Evolutionary conservation across 2,797 vertebrate genomes (phyloP), one percentile per base, ranked within the genome.

Genomic region (Enteromius thamalakanensis): DNA sequence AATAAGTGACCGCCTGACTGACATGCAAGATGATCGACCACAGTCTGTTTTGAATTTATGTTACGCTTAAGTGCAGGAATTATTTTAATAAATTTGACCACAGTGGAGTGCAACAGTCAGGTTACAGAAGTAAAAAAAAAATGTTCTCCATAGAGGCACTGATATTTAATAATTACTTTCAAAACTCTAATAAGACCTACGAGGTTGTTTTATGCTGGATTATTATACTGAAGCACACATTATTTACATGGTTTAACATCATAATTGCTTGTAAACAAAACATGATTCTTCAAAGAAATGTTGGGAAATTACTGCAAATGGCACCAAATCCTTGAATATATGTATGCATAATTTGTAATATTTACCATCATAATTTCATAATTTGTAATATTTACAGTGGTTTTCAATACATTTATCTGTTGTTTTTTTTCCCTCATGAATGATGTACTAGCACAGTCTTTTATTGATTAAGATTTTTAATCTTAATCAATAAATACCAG

Each of bases 1-100:
- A 75, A 32, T 32, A 75, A 75, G 32, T 75, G 12, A 58, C 32
- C n/a, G 32, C 72, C 34, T 75, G 72, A 58, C 72, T 58, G 72
- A 75, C 72, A 75, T 75, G 49, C 55, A 55, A 55, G 12, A 2
- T 37, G 72, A 40, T 53, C 72, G 37, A 75, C 51, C 72, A 75
- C 74, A 76, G 74, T 76, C 55, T 6, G 14, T 60, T 60, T 19
- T 42, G n/a, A 2, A 60, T 60, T 58, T 26, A 60, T 5, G 14
- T 26, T 5, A 76, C 5, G 7, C 23, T 60, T 26, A 17, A 47
- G 4, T 10, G 15, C 0, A 4, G 17, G 8, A 17, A 6, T n/a
- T 14, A 12, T n/a, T 55, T 0, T 21, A 32, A 51, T 32, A 7
- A 6, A 12, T 55, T 37, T 75, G 0, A 55, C 19, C 19, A 75